These are phyloP conservation scores for Sebastes wilsoni DNA, from an alignment of 2,797 vertebrate species.

Conservation along the genomic window DNA sequence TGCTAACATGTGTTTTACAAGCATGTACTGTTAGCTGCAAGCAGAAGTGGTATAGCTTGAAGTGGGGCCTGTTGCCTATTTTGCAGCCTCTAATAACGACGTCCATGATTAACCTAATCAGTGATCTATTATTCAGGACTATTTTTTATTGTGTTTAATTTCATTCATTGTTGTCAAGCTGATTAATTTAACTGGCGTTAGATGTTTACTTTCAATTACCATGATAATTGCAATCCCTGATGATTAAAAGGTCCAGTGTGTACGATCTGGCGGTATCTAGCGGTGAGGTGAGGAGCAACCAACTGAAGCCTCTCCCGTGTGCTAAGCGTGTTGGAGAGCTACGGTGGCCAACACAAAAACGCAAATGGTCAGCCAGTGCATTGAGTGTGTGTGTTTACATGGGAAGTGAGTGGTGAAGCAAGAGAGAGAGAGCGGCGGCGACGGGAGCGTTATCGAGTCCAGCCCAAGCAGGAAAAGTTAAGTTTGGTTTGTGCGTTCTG, in stretches of 20 bases:
- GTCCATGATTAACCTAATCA: slow-evolving; percentile 47
- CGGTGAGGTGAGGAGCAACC: no score
- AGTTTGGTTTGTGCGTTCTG: no score
- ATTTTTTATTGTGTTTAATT: slow-evolving; percentile 25
- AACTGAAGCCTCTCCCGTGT: no score
- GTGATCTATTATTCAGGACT: slow-evolving; percentile 3
- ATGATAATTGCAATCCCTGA: background rate
- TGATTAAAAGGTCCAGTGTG: background rate
- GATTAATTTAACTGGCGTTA: slow-evolving; percentile 6
- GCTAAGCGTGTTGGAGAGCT: no score
- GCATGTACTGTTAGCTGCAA: background rate
- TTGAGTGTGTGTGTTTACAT: no score
- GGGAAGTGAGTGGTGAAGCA: no score
- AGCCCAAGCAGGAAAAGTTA: no score
- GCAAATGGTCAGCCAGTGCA: no score
- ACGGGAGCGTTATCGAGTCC: no score
- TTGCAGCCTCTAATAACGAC: background rate
- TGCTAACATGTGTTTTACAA: background rate
- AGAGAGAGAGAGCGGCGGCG: no score
- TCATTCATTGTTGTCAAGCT: slow-evolving; percentile 9
- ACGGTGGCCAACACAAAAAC: no score
- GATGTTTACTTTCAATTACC: slow-evolving; percentile 11
- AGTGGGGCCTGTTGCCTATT: slow-evolving; percentile 4
- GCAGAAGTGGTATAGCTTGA: background rate
- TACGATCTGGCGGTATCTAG: no score